Conservation (phyloP, 2,888 invertebrate genomes). For the Nebria salina region DNA sequence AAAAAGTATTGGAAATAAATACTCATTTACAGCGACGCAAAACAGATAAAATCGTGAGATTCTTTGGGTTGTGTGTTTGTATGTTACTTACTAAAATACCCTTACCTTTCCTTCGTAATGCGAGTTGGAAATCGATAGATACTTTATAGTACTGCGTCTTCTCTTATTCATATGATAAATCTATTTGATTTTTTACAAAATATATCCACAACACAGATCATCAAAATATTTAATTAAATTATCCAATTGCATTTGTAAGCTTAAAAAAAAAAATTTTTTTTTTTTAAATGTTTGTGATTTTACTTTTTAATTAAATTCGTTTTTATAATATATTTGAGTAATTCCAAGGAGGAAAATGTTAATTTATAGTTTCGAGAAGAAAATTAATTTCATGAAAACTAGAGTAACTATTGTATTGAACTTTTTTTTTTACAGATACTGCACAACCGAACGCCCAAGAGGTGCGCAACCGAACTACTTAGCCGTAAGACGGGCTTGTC, state of each 20-base stretch:
- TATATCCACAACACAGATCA: too few species aligned
- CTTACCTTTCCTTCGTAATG: background rate
- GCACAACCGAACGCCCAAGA: conserved; percentile 64
- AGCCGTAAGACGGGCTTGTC: conserved; percentile 65
- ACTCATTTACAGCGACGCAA: conserved; percentile 10
- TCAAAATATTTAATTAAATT: too few species aligned
- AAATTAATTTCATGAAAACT: background rate
- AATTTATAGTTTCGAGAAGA: too few species aligned
- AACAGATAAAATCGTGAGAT: conserved; percentile 18
- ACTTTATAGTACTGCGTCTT: background rate
- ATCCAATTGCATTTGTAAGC: too few species aligned
- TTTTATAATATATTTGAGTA: too few species aligned
- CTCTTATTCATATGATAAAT: too few species aligned
- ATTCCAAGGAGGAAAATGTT: too few species aligned
- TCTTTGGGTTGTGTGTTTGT: conserved; percentile 8
- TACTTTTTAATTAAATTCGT: too few species aligned
- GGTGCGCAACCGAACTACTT: conserved; percentile 62
- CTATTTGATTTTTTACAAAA: too few species aligned
- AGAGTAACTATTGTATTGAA: background rate
- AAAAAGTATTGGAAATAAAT: conserved; percentile 20
- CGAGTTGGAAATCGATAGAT: background rate
- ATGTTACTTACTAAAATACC: background rate
- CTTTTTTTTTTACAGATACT: conserved; percentile 61
- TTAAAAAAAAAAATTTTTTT: too few species aligned
- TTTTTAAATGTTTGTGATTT: too few species aligned